These are phyloP conservation scores for Plagodis pulveraria DNA, from an alignment of 2,888 invertebrate species.

Conservation along the genomic window DNA sequence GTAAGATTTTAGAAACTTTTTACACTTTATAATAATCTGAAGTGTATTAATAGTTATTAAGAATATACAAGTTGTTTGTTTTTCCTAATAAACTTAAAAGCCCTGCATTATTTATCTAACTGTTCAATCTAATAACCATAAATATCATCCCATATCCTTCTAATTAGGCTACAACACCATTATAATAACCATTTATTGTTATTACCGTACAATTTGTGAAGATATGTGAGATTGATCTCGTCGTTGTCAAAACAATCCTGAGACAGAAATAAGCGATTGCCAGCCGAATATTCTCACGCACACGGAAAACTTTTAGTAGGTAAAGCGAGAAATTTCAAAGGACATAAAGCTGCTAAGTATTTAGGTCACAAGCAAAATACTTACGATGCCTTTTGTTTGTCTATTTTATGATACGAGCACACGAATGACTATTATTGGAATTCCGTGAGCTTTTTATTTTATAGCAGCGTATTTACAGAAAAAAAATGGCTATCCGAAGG, in stretches of 20 bases:
- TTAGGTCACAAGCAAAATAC: constrained; percentile 4
- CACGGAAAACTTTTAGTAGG: constrained; percentile 40
- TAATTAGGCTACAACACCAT: constrained; percentile 9
- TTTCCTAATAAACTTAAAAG: too few species aligned
- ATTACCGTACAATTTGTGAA: constrained; percentile 37
- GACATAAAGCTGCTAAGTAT: constrained; percentile 40
- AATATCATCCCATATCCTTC: constrained; percentile 4
- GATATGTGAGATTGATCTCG: constrained; percentile 41
- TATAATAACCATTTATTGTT: constrained; percentile 28
- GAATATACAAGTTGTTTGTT: too few species aligned
- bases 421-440: too few species aligned
- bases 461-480: too few species aligned
- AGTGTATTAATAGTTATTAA: too few species aligned
- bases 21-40: too few species aligned
- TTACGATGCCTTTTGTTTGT: neutral
- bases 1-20: too few species aligned
- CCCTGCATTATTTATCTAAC: too few species aligned
- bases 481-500: too few species aligned
- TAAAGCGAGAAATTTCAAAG: constrained; percentile 35
- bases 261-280: constrained; percentile 49
- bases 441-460: too few species aligned
- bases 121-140: too few species aligned
- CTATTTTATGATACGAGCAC: too few species aligned
- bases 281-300: constrained; percentile 61
- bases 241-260: constrained; percentile 53